These are phyloP conservation scores for Rostratula benghalensis DNA, from an alignment of 2,113 vertebrate genomes.

Conservation along the genomic window DNA sequence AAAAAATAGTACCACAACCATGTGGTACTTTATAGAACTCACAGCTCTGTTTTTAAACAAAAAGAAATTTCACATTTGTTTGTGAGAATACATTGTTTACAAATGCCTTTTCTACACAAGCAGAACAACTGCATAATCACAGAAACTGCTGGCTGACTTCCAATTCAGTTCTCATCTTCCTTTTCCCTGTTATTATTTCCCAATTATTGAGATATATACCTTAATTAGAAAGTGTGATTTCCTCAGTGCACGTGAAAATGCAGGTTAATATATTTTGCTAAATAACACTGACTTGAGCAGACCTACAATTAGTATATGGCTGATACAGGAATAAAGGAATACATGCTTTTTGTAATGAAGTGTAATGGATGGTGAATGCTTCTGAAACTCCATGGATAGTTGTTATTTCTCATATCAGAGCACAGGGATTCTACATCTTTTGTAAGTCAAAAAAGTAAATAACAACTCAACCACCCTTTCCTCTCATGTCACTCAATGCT, in stretches of 20 bases:
- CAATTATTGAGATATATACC: neutral
- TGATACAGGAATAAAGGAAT: neutral
- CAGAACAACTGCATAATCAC: neutral
- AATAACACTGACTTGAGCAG: neutral
- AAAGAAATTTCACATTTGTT: neutral
- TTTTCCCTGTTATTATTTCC: neutral
- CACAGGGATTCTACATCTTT: neutral
- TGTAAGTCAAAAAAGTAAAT: neutral
- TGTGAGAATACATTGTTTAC: neutral
- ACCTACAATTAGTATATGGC: neutral
- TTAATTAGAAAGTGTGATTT: neutral
- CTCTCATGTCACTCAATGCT: neutral
- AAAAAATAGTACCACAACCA: neutral
- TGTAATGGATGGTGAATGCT: neutral
- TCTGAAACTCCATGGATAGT: neutral
- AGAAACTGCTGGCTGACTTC: neutral
- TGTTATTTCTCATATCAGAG: neutral
- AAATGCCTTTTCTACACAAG: slow-evolving; percentile 3
- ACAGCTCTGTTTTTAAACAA: slow-evolving; percentile 22
- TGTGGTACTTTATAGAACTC: neutral
- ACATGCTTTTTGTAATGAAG: neutral
- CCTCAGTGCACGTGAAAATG: neutral
- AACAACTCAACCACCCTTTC: neutral
- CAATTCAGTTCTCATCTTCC: neutral
- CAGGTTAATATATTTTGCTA: neutral